Percentiles rank a stretch among this genome's conserved stretches.
These are phyloP conservation scores for Brachyptera risi DNA, from an alignment of 2,888 invertebrate genomes.

Conservation along the genomic window DNA sequence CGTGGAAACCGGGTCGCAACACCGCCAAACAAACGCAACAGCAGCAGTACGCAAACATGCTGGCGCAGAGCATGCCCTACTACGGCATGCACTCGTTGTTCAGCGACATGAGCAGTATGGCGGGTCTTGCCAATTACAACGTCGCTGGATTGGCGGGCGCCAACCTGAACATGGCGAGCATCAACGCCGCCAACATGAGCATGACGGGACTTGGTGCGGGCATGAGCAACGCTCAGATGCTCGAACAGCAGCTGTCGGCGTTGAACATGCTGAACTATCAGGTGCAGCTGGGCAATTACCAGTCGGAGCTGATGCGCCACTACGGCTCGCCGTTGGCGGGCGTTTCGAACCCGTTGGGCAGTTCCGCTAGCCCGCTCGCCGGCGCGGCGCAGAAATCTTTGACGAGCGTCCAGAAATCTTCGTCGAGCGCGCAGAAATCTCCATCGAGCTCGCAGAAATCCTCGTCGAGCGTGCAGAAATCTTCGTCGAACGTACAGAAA, in stretches of 20 bases:
- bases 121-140: neutral
- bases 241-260: conserved; percentile 28
- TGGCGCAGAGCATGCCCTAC: conserved; percentile 9
- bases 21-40: neutral
- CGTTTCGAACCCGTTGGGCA: neutral
- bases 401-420: neutral
- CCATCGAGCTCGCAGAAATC: neutral
- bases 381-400: neutral
- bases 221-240: conserved; percentile 45
- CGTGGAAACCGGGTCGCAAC: neutral
- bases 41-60: neutral
- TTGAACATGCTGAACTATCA: conserved; percentile 13
- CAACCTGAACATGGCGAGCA: neutral
- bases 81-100: conserved; percentile 14
- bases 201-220: conserved; percentile 45
- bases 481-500: neutral
- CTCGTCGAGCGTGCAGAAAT: neutral
- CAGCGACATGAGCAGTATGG: neutral
- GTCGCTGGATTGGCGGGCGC: neutral
- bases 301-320: conserved; percentile 10
- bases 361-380: neutral
- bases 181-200: conserved; percentile 24
- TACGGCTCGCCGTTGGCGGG: neutral
- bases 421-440: neutral
- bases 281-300: conserved; percentile 15